Evolutionary conservation across 2,113 vertebrate species (phyloP).

Genomic region (Osmerus mordax): DNA sequence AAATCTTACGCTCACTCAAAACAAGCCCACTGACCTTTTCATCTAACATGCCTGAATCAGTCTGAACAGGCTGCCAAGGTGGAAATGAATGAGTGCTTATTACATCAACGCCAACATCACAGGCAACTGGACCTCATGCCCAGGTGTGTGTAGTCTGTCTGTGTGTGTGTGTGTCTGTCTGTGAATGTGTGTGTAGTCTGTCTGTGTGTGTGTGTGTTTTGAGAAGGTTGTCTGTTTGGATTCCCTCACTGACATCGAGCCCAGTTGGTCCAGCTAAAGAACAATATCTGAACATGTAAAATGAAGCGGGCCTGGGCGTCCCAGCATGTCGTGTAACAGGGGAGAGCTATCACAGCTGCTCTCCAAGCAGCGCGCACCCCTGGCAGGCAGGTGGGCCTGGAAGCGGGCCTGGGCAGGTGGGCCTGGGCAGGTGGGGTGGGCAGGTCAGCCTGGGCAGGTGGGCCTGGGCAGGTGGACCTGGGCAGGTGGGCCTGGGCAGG

Average conservation of each 20-base stretch:
- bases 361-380: not conserved
- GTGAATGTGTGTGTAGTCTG: not conserved
- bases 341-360: slow-evolving; percentile 8
- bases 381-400: too few relatives aligned
- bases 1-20: slow-evolving; percentile 67
- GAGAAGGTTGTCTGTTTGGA: slow-evolving; percentile 27
- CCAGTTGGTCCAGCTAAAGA: slow-evolving; percentile 19
- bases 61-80: slow-evolving; percentile 53
- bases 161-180: not conserved
- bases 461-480: too few relatives aligned
- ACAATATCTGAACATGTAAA: slow-evolving; percentile 22
- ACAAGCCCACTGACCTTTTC: slow-evolving; percentile 62
- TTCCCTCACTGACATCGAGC: slow-evolving; percentile 2
- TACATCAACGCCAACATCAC: slow-evolving; percentile 48
- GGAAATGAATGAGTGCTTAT: slow-evolving; percentile 58
- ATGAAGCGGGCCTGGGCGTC: slow-evolving; percentile 17
- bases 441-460: too few relatives aligned
- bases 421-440: too few relatives aligned
- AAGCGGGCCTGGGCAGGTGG: too few relatives aligned
- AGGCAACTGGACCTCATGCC: slow-evolving; percentile 23
- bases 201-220: slow-evolving; percentile 7
- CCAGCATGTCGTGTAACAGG: slow-evolving; percentile 26
- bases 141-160: slow-evolving; percentile 3
- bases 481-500: too few relatives aligned
- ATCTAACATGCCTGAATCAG: slow-evolving; percentile 47